Evolutionary conservation across 2,797 vertebrate species (phyloP), one percentile per base, ranked within the genome.

Genomic region (Phataginus tricuspis): DNA sequence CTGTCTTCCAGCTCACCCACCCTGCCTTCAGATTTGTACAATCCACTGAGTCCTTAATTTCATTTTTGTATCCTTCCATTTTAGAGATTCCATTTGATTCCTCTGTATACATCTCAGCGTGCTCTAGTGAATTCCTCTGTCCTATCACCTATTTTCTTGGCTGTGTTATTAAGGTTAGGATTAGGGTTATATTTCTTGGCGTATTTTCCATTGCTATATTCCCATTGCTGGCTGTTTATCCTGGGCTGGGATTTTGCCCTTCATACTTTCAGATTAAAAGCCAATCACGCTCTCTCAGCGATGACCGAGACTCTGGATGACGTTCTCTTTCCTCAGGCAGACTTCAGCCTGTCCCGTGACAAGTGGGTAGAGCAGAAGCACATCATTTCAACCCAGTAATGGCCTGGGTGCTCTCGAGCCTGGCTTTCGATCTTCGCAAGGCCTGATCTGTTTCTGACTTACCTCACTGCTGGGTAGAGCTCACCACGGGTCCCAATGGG

Each of bases 51-150:
- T 82, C 87, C 5, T 74, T 39, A 18, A 63, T 68, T 83, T 68
- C 34, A 57, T 49, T 91, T 88, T 86, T 69, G 11, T 79, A 80
- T 34, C 6, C 15, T 23, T 49, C 9, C 69, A 4, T 31, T 85
- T 84, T 51, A 88, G n/a, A 91, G 85, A 29, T 63, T 68, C 23
- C 8, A 14, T 88, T 91, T 42, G 13, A 49, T 88, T 91, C 19
- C 45, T 91, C 59, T 92, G 59, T 21, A 27, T 77, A 19, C 34
- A 66, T 61, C 64, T 8, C 10, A 77, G 25, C 39, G 7, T 45
- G 7, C 21, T 91, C 42, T 69, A 51, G 23, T 14, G 23, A 68
- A 84, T 34, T 74, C 87, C 25, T 66, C 6, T 16, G 7, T 78
- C 10, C 49, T 72, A 7, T 21, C 51, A 23, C 74, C 37, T 69